These are phyloP conservation scores for Lampropteryx suffumata DNA, from an alignment of 2,888 invertebrate species.

Conservation along the genomic window DNA sequence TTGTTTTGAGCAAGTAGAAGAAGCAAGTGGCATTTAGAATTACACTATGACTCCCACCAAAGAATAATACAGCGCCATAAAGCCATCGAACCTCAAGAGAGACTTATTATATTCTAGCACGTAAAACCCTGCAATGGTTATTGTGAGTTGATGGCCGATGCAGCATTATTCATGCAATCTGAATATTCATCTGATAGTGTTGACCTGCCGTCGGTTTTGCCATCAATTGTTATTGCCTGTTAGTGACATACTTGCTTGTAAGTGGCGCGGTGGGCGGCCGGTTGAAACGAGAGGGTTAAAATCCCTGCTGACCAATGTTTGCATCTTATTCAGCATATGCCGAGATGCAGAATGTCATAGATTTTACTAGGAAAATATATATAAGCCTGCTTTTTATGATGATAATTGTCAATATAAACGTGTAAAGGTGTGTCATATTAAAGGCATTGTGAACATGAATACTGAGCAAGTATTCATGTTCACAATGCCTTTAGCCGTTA, in stretches of 20 bases:
- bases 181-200: slow-evolving; percentile 74
- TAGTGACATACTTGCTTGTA: slow-evolving; percentile 47
- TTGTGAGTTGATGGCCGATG: slow-evolving; percentile 53
- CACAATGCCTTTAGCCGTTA: slow-evolving; percentile 5
- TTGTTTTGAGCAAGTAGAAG: no score
- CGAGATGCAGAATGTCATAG: no score
- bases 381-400: no score
- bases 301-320: no score
- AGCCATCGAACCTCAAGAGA: slow-evolving; percentile 21
- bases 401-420: no score
- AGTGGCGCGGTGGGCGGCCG: no score
- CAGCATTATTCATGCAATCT: slow-evolving; percentile 67
- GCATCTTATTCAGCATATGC: no score
- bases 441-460: background rate
- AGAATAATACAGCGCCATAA: slow-evolving; percentile 18
- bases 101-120: slow-evolving; percentile 50
- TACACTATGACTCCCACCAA: slow-evolving; percentile 5
- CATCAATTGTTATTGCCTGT: slow-evolving; percentile 73
- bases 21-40: background rate
- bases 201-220: slow-evolving; percentile 48
- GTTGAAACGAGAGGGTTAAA: no score
- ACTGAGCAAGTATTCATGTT: no score
- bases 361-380: no score
- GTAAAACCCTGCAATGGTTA: slow-evolving; percentile 49
- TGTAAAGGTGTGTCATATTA: background rate